A percentile compares a stretch with the other conserved stretches of the same genome.
These are phyloP conservation scores for Pseudococcus jackbeardsleyi DNA, from an alignment of 2,888 invertebrate genomes.

Conservation along the genomic window DNA sequence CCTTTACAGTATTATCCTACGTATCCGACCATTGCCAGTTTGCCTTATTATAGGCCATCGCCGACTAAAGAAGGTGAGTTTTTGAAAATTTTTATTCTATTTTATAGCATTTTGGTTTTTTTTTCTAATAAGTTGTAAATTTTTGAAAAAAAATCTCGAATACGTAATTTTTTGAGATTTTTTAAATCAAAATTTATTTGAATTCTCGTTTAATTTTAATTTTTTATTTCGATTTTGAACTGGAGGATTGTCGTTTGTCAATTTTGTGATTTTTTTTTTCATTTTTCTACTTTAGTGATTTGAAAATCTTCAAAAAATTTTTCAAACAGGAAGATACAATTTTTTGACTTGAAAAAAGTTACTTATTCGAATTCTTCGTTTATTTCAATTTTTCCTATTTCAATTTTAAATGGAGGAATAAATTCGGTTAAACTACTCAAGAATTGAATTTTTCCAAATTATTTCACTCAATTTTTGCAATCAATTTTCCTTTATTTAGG, in stretches of 20 bases:
- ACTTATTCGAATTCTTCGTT: background rate
- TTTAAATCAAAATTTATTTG: too few species aligned
- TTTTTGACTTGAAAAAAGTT: too few species aligned
- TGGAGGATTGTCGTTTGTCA: too few species aligned
- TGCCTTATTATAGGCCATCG: constrained; percentile 28
- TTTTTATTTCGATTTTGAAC: too few species aligned
- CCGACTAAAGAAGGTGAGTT: constrained; percentile 52
- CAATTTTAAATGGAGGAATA: background rate
- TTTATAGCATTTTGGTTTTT: background rate
- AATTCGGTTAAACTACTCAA: background rate
- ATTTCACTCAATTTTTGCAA: background rate
- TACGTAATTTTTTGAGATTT: background rate
- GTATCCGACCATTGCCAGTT: constrained; percentile 22
- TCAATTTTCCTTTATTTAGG: background rate
- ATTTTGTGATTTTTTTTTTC: too few species aligned
- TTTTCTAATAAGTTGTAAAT: background rate
- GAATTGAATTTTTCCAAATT: background rate
- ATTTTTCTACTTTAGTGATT: too few species aligned
- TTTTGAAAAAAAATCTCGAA: background rate
- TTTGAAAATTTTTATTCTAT: background rate
- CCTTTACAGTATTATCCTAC: constrained; percentile 26
- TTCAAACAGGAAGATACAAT: too few species aligned
- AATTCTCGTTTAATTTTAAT: too few species aligned
- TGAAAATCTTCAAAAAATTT: too few species aligned
- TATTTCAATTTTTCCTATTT: background rate